phyloP scores from a whole-genome alignment of 35 echinoderm and acorn worm species.

The Apostichopus japonicus region DNA sequence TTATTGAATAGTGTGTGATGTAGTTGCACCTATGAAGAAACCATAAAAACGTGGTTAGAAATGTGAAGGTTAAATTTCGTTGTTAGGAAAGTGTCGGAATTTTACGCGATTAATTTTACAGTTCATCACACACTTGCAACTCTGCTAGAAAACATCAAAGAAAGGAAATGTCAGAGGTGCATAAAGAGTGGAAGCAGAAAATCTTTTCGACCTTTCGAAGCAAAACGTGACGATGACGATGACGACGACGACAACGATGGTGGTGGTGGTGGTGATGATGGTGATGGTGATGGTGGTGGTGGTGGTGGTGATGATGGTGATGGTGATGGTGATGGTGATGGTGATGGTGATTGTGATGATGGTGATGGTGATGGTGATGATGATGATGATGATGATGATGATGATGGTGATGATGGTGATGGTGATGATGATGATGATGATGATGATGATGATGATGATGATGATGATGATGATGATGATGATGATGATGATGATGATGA shows the following conservation, averaged over 20 bases:
- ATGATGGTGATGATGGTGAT: conserved; percentile 31
- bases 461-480: conserved; percentile 37
- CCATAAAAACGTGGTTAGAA: too few relatives aligned
- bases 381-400: conserved; percentile 24
- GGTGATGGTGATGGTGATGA: not conserved
- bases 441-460: conserved; percentile 40
- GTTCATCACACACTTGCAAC: too few relatives aligned
- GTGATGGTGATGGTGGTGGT: not conserved
- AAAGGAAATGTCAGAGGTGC: too few relatives aligned
- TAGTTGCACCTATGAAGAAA: conserved; percentile 69
- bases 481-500: conserved; percentile 29
- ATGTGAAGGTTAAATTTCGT: too few relatives aligned
- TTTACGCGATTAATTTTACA: not conserved
- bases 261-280: too few relatives aligned
- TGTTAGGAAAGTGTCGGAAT: too few relatives aligned
- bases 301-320: conserved; percentile 19
- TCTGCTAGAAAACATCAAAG: too few relatives aligned
- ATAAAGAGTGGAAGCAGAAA: too few relatives aligned
- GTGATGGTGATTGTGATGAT: too few relatives aligned
- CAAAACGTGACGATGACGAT: too few relatives aligned
- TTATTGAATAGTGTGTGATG: conserved; percentile 50
- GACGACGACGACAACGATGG: too few relatives aligned
- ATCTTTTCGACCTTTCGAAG: too few relatives aligned
- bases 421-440: not conserved
- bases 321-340: conserved; percentile 29